Conservation (phyloP, 2,888 invertebrate genomes). For the Tuta absoluta region DNA sequence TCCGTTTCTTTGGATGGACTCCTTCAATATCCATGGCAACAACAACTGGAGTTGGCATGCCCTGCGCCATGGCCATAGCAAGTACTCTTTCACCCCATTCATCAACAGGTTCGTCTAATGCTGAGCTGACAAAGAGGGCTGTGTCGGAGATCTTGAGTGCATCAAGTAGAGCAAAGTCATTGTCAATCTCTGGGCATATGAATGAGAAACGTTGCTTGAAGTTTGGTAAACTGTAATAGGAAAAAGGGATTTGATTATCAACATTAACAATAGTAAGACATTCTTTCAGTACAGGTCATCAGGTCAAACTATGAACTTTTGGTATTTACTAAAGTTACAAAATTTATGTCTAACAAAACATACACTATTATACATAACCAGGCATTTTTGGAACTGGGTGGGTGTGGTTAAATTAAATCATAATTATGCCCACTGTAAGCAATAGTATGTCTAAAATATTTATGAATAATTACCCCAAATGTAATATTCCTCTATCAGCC, state of each 20-base stretch:
- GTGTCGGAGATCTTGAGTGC: slow-evolving; percentile 94
- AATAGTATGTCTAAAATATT: not conserved
- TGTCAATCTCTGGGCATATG: slow-evolving; percentile 86
- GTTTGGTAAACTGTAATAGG: slow-evolving; percentile 85
- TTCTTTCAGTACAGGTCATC: too few species aligned
- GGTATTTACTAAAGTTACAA: too few species aligned
- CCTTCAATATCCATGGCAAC: slow-evolving; percentile 88
- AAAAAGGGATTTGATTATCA: not conserved
- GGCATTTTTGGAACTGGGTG: too few species aligned
- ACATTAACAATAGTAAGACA: too few species aligned
- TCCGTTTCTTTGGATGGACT: slow-evolving; percentile 87
- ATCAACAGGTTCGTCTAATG: slow-evolving; percentile 87
- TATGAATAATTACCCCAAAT: slow-evolving; percentile 84
- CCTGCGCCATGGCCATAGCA: slow-evolving; percentile 89
- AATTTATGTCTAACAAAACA: too few species aligned
- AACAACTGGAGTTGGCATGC: slow-evolving; percentile 88
- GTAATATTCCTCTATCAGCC: slow-evolving; percentile 85
- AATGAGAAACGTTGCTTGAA: slow-evolving; percentile 95
- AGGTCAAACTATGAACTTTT: too few species aligned
- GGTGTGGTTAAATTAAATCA: too few species aligned
- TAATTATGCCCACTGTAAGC: too few species aligned
- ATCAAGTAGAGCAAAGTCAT: slow-evolving; percentile 89
- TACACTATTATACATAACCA: too few species aligned
- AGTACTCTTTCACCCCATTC: slow-evolving; percentile 90
- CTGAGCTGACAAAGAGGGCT: slow-evolving; percentile 89